A percentile compares a stretch with the other conserved stretches of the same genome.
phyloP scores from a whole-genome alignment of 2,797 vertebrate genomes.

The Enteromius trimaculatus region DNA sequence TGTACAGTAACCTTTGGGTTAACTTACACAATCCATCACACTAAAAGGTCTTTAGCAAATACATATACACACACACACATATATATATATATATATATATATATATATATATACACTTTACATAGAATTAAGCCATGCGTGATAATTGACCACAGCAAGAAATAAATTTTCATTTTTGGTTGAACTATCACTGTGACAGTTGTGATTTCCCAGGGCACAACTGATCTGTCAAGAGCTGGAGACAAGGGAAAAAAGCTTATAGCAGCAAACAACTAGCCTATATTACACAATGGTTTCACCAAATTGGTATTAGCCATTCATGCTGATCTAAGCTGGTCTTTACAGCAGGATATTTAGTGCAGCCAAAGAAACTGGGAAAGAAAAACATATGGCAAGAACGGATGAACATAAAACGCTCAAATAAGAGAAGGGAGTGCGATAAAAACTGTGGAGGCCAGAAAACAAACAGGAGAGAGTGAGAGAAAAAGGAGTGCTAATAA shows the following conservation, averaged over 20 bases:
- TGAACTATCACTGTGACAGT: neutral
- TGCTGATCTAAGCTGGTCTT: neutral
- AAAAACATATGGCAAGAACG: constrained; percentile 7
- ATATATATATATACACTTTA: too few relatives aligned
- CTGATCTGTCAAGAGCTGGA: neutral
- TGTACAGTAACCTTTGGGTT: too few relatives aligned
- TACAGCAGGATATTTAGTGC: constrained; percentile 1
- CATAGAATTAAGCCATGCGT: too few relatives aligned
- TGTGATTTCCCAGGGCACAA: neutral
- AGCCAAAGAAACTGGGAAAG: constrained; percentile 7
- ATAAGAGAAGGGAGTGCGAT: constrained; percentile 12
- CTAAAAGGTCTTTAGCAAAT: neutral
- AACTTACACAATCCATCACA: too few relatives aligned
- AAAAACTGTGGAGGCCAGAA: constrained; percentile 23
- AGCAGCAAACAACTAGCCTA: neutral
- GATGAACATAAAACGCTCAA: constrained; percentile 14
- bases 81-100: too few relatives aligned
- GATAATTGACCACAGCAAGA: too few relatives aligned
- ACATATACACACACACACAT: too few relatives aligned
- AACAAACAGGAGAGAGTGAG: constrained; percentile 1
- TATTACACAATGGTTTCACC: neutral
- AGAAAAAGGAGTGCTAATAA: constrained; percentile 16
- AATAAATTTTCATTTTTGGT: neutral
- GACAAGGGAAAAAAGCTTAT: neutral
- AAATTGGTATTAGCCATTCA: neutral